Evolutionary conservation across 2,113 vertebrate genomes (phyloP).

Genomic region (Pao palembangensis): DNA sequence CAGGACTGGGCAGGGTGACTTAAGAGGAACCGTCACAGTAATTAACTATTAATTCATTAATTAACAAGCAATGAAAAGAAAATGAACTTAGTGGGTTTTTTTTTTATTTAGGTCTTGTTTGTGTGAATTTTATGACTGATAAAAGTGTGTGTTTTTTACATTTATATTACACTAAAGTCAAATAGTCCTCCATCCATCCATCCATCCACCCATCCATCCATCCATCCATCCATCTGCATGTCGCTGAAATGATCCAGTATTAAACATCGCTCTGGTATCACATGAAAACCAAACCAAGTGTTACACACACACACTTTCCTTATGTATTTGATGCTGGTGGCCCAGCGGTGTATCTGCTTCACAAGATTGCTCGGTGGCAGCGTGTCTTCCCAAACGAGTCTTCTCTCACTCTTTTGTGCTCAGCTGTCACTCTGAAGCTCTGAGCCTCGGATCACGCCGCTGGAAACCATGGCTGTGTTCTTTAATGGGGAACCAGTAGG

Average conservation of each 20-base stretch:
- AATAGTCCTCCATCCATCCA: no score
- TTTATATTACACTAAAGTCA: no score
- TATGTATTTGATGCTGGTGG: slow-evolving; percentile 20
- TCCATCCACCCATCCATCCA: no score
- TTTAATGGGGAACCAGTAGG: slow-evolving; percentile 59
- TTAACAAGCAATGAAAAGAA: slow-evolving; percentile 8
- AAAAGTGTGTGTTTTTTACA: no score
- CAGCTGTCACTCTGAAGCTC: slow-evolving; percentile 60
- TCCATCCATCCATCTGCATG: no score
- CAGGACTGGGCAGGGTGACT: slow-evolving; percentile 32
- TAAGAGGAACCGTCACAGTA: slow-evolving; percentile 10
- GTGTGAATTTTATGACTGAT: no score
- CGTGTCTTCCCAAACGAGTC: slow-evolving; percentile 33
- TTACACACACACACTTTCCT: slow-evolving; percentile 9
- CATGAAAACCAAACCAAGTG: slow-evolving; percentile 4
- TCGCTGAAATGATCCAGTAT: not conserved
- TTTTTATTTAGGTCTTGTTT: no score
- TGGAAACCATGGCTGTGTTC: slow-evolving; percentile 55
- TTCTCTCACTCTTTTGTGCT: slow-evolving; percentile 37
- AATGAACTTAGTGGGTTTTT: slow-evolving; percentile 4
- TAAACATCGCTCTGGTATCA: slow-evolving; percentile 13
- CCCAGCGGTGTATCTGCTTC: slow-evolving; percentile 33
- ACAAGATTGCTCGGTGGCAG: slow-evolving; percentile 41
- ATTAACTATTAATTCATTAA: slow-evolving; percentile 20
- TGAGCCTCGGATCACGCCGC: slow-evolving; percentile 64